A percentile compares a stretch with the other conserved stretches of the same genome.
phyloP scores from a whole-genome alignment of 2,888 invertebrate species.

The Amaurobius ferox region DNA sequence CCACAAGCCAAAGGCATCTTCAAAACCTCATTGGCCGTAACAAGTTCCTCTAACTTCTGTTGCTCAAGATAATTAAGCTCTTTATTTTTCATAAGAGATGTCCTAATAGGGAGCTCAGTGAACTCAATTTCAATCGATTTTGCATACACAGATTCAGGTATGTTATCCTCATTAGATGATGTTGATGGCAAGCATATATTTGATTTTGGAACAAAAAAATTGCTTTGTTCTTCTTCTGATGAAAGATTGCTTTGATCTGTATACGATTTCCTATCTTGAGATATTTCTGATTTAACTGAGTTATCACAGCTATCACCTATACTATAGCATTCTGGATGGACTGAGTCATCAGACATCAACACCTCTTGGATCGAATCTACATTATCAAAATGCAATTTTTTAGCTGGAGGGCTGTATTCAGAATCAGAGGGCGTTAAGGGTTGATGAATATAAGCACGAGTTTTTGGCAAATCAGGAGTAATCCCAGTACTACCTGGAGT shows the following conservation, averaged over 20 bases:
- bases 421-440: constrained; percentile 63
- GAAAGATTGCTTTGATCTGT: not conserved
- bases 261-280: not conserved
- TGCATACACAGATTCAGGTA: constrained; percentile 57
- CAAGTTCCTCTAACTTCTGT: constrained; percentile 88
- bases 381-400: constrained; percentile 45
- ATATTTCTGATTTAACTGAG: not conserved
- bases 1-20: constrained; percentile 84
- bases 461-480: constrained; percentile 49
- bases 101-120: constrained; percentile 58
- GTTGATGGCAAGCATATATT: not conserved
- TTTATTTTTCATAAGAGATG: constrained; percentile 75
- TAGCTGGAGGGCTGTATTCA: constrained; percentile 63
- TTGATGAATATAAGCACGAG: constrained; percentile 39
- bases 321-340: constrained; percentile 3
- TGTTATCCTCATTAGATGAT: not conserved
- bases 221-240: not conserved
- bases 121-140: constrained; percentile 70
- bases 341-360: constrained; percentile 23
- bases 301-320: constrained; percentile 12
- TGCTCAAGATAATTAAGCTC: constrained; percentile 89
- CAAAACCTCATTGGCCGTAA: constrained; percentile 90
- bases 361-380: constrained; percentile 35
- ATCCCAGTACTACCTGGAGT: constrained; percentile 64
- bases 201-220: constrained; percentile 1